Evolutionary conservation across 2,113 vertebrate species (phyloP), one percentile per base, ranked within the genome.

Genomic region (Nymphicus hollandicus): DNA sequence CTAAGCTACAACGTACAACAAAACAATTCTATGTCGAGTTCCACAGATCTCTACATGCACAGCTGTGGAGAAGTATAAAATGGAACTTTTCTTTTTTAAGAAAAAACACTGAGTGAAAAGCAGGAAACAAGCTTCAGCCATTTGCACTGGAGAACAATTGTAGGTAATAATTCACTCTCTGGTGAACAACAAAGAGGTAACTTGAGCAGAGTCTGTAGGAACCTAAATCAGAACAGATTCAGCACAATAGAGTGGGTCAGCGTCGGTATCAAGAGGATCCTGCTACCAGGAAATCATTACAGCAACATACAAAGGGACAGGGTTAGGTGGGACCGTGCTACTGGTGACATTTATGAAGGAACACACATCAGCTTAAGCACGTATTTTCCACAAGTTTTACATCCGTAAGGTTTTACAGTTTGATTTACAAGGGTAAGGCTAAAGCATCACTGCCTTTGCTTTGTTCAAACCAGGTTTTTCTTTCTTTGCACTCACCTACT

Each of bases 121-220:
- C 50, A 87, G 73, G 65, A 91, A 88, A 70, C 27, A 66, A 89
- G 55, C 22, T 70, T 74, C n/a, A 60, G n/a, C 18, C 29, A 5
- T 31, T 71, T 87, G 47, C 43, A 23, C 33, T 8, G n/a, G 7
- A 53, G 81, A 88, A 89, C 31, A 88, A 71, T 11, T 16, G 56
- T 4, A 53, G 16, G 77, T 44, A 63, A 37, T 53, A 63, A 95
- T 78, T 71, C 44, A 39, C 52, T 58, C 60, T 50, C 0, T 0
- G 14, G 33, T 58, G 74, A 89, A 87, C 37, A 93, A 41, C 16
- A 22, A 68, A 73, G 52, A 72, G 20, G 19, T 77, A 90, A 91
- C 31, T 37, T 61, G 53, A 77, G 55, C 44, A 73, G 7, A 55
- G 39, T 17, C 66, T 47, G 72, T 1, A 82, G 52, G 56, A 88